These are phyloP conservation scores for Nephrotoma guestfalica DNA, from an alignment of 2,888 invertebrate species.

Conservation along the genomic window DNA sequence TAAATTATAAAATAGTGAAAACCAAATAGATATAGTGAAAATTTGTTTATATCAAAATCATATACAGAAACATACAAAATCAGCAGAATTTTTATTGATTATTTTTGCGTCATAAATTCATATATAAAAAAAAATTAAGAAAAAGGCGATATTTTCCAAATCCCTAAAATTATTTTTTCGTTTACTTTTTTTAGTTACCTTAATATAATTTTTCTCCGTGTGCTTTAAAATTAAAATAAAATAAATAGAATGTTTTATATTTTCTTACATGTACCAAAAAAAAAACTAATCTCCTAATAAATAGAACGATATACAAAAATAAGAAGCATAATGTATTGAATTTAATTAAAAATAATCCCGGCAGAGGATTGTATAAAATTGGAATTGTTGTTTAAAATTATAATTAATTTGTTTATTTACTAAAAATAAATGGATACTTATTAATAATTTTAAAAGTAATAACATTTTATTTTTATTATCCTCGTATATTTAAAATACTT, in stretches of 20 bases:
- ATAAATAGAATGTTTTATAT: background rate
- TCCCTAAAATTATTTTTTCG: background rate
- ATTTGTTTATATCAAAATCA: background rate
- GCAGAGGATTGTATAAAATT: background rate
- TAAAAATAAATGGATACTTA: background rate
- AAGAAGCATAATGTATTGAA: background rate
- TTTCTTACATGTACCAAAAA: background rate
- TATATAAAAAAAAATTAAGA: background rate
- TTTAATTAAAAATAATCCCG: background rate
- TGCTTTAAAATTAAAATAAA: constrained; percentile 2
- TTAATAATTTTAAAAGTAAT: background rate
- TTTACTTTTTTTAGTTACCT: background rate
- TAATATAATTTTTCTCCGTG: constrained; percentile 4
- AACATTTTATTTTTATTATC: background rate
- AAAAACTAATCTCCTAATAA: background rate
- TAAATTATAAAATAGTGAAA: background rate
- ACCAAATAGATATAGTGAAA: background rate
- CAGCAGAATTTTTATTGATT: background rate
- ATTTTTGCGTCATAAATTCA: background rate
- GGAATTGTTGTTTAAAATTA: background rate
- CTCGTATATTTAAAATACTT: too few relatives aligned
- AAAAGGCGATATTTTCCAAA: background rate
- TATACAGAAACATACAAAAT: background rate
- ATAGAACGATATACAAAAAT: background rate
- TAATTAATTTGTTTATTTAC: background rate